These are phyloP conservation scores for Oceanodroma leucorhoa DNA, from an alignment of 2,797 vertebrate genomes.

Conservation along the genomic window DNA sequence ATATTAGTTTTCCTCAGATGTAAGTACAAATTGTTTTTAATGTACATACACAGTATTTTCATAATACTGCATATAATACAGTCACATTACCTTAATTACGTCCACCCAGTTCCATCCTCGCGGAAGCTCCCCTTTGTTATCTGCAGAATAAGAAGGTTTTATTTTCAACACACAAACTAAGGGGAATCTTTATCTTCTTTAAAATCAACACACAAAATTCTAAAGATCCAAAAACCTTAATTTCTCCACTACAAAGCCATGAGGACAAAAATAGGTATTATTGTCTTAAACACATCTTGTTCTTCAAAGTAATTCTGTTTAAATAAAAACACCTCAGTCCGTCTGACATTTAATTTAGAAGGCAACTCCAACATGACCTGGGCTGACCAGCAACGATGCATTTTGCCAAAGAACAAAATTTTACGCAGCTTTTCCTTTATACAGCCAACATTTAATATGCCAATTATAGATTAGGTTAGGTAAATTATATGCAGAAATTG, in stretches of 20 bases:
- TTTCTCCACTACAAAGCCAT: background rate
- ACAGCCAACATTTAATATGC: background rate
- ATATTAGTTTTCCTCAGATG: background rate
- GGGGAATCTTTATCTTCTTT: background rate
- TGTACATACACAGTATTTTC: background rate
- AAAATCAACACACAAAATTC: background rate
- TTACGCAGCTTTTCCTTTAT: background rate
- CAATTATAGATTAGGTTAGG: background rate
- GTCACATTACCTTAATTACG: conserved; percentile 88
- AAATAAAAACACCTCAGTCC: background rate
- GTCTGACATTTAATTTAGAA: background rate
- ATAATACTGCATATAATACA: background rate
- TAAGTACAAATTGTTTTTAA: background rate
- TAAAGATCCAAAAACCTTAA: background rate
- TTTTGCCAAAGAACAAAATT: background rate
- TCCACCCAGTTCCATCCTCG: conserved; percentile 98
- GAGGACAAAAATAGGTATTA: background rate
- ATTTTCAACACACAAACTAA: background rate
- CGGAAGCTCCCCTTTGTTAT: conserved; percentile 94
- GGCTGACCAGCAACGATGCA: background rate
- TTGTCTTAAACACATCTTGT: background rate
- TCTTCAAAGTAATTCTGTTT: background rate
- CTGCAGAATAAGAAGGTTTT: conserved; percentile 67
- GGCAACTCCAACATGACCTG: background rate
- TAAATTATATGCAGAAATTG: background rate